phyloP scores from a whole-genome alignment of 2,797 vertebrate genomes.

The Malurus leucopterus region DNA sequence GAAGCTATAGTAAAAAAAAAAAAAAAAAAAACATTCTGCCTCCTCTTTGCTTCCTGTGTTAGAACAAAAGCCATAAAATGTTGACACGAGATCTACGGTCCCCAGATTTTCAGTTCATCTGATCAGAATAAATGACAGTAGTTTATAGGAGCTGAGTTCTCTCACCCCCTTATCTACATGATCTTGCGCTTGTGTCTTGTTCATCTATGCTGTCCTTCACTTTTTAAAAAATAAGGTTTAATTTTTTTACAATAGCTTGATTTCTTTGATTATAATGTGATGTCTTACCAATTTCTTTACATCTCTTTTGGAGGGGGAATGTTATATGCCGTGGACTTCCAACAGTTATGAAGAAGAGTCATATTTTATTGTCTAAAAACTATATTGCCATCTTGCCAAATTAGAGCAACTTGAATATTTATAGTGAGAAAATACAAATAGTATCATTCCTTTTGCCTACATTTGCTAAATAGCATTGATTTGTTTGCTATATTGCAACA shows the following conservation, averaged over 20 bases:
- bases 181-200: not conserved
- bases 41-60: not conserved
- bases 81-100: not conserved
- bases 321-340: not conserved
- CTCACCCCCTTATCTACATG: accelerated
- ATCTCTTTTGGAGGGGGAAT: not conserved
- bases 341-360: not conserved
- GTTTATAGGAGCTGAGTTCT: not conserved
- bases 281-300: not conserved
- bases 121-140: not conserved
- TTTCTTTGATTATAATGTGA: not conserved
- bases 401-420: not conserved
- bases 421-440: not conserved
- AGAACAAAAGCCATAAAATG: not conserved
- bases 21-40: not conserved
- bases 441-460: not conserved
- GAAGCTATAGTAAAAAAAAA: not conserved
- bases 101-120: not conserved
- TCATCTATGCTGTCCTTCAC: not conserved
- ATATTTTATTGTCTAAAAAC: not conserved
- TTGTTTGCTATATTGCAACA: not conserved
- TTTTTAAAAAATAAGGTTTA: not conserved
- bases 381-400: not conserved
- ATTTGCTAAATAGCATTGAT: not conserved
- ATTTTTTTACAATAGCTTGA: not conserved